Evolutionary conservation across 1,140 invertebrate genomes (phyloP).

Genomic region (Phymastichus coffea): DNA sequence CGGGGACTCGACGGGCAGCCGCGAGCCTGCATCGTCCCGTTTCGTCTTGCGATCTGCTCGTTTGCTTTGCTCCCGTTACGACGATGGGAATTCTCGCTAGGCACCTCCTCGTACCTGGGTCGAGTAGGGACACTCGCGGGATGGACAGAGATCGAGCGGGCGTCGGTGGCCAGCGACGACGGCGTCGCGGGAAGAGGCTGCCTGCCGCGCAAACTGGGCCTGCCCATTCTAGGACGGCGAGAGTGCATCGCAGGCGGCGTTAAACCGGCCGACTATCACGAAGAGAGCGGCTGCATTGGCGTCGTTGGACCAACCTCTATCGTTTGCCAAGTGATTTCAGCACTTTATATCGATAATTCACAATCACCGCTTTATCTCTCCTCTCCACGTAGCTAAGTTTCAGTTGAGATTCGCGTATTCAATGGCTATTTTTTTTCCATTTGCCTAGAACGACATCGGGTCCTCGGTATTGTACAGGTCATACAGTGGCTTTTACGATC

Average conservation of each 20-base stretch:
- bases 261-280: constrained; percentile 42
- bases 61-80: no score
- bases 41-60: no score
- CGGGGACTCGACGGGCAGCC: no score
- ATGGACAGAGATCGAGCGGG: constrained; percentile 51
- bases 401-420: no score
- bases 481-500: constrained; percentile 51
- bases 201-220: constrained; percentile 53
- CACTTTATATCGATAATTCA: background rate
- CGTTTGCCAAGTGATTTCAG: constrained; percentile 53
- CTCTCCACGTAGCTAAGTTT: no score
- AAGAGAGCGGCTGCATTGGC: constrained; percentile 58
- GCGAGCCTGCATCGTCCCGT: no score
- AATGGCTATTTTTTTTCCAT: no score
- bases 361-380: no score
- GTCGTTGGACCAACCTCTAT: constrained; percentile 51
- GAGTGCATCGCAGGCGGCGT: constrained; percentile 51
- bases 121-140: constrained; percentile 60
- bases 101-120: constrained; percentile 59
- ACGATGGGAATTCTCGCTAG: no score
- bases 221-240: constrained; percentile 52
- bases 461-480: constrained; percentile 53
- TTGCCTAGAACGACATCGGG: constrained; percentile 55
- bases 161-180: constrained; percentile 12
- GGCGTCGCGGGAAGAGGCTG: constrained; percentile 36